Conservation (phyloP, 2,113 vertebrate genomes). For the Ancistrus triradiatus region DNA sequence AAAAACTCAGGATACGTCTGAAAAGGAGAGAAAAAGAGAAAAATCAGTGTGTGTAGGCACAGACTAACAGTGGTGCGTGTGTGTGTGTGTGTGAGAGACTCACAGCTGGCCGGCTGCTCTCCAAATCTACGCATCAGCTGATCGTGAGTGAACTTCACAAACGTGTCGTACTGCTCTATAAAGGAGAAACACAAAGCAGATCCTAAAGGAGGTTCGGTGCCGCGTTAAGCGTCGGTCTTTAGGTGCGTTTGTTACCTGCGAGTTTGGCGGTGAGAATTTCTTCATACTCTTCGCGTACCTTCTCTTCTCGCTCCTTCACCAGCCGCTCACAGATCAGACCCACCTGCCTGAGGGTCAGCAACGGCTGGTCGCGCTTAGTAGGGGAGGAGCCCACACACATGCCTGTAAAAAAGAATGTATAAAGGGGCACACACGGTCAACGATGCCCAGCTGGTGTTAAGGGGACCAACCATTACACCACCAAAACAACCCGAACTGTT, state of each 20-base stretch:
- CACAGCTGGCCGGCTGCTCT: constrained; percentile 98
- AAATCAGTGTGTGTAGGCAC: background rate
- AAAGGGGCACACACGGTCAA: no score
- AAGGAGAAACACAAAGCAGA: background rate
- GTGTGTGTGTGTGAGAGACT: constrained; percentile 62
- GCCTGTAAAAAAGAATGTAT: constrained; percentile 60
- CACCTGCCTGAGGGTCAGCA: constrained; percentile 96
- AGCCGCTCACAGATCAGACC: constrained; percentile 98
- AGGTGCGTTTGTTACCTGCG: constrained; percentile 73
- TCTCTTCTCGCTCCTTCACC: constrained; percentile 96
- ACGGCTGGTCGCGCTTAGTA: constrained; percentile 92
- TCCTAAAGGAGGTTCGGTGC: background rate
- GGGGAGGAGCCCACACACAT: constrained; percentile 83
- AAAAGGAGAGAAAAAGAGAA: background rate
- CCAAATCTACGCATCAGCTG: constrained; percentile 98
- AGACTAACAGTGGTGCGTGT: no score
- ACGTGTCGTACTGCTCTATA: constrained; percentile 98
- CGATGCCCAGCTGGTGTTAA: no score
- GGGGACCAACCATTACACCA: background rate
- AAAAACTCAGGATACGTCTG: background rate
- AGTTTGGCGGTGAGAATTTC: constrained; percentile 96
- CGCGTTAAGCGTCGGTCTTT: background rate
- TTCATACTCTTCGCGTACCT: constrained; percentile 96
- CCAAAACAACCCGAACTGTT: no score
- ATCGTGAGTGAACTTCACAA: constrained; percentile 99